phyloP scores from a whole-genome alignment of 2,888 invertebrate genomes.

The Schrankia costaestrigalis region DNA sequence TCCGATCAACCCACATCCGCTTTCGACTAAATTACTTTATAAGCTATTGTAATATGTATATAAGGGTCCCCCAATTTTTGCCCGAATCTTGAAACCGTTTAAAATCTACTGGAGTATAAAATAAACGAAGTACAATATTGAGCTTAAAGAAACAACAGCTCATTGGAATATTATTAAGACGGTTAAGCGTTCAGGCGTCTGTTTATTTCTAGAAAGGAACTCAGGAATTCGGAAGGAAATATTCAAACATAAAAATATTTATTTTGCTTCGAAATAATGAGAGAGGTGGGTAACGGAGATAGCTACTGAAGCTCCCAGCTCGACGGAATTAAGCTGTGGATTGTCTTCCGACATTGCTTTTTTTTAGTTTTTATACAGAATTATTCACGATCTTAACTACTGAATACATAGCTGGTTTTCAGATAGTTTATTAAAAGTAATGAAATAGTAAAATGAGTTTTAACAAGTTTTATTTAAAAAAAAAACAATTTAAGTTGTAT shows the following conservation, averaged over 20 bases:
- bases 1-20: too few species aligned
- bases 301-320: constrained; percentile 21
- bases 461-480: too few species aligned
- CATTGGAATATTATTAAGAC: constrained; percentile 24
- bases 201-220: constrained; percentile 24
- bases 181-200: constrained; percentile 18
- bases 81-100: constrained; percentile 11
- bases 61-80: constrained; percentile 1
- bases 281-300: constrained; percentile 18
- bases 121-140: constrained; percentile 14
- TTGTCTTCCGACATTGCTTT: constrained; percentile 21
- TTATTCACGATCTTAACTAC: constrained; percentile 6
- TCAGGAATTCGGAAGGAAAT: constrained; percentile 16
- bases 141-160: constrained; percentile 17
- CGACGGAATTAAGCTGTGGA: constrained; percentile 22
- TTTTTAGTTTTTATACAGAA: constrained; percentile 16
- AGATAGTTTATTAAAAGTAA: too few species aligned
- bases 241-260: constrained; percentile 25
- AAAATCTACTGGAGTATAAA: constrained; percentile 13
- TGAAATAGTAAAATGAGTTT: too few species aligned
- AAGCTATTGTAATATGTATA: constrained; percentile 4
- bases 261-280: constrained; percentile 25
- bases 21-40: constrained; percentile 2
- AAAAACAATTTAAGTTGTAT: too few species aligned
- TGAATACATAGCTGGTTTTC: too few species aligned